Conservation (phyloP, 2,888 invertebrate species). For the Athalia circularis region DNA sequence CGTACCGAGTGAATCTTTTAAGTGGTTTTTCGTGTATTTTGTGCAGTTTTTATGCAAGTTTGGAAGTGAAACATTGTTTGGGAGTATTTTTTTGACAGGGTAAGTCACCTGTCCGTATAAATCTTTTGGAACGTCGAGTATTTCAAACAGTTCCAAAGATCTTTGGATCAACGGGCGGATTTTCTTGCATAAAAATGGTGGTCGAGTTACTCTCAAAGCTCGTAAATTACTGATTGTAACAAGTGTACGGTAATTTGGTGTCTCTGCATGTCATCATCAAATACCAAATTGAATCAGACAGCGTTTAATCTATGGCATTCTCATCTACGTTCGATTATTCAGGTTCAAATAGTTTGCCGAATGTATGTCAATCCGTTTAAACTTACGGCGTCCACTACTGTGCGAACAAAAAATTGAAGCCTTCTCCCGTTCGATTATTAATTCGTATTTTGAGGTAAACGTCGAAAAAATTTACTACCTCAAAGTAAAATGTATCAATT, state of each 20-base stretch:
- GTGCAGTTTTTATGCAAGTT: conserved; percentile 65
- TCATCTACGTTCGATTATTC: not conserved
- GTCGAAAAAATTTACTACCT: not conserved
- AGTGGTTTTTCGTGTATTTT: conserved; percentile 55
- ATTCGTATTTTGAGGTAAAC: not conserved
- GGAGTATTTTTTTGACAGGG: conserved; percentile 65
- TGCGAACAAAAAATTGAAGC: conserved; percentile 24
- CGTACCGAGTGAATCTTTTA: conserved; percentile 55
- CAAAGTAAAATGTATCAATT: not conserved
- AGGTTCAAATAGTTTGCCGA: not conserved
- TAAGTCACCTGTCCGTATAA: conserved; percentile 57
- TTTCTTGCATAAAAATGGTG: conserved; percentile 40
- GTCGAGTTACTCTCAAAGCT: conserved; percentile 29
- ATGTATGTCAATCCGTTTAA: conserved; percentile 35
- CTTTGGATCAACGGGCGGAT: conserved; percentile 33
- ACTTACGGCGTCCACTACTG: conserved; percentile 34
- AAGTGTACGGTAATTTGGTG: not conserved
- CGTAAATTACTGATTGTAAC: conserved; percentile 37
- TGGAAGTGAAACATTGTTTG: conserved; percentile 62
- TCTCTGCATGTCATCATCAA: not conserved
- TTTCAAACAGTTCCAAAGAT: not conserved
- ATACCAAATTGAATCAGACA: not conserved
- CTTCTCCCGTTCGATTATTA: conserved; percentile 8
- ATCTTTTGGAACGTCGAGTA: not conserved
- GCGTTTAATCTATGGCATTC: not conserved